phyloP scores from a whole-genome alignment of 2,113 vertebrate species.

The Callospermophilus lateralis region DNA sequence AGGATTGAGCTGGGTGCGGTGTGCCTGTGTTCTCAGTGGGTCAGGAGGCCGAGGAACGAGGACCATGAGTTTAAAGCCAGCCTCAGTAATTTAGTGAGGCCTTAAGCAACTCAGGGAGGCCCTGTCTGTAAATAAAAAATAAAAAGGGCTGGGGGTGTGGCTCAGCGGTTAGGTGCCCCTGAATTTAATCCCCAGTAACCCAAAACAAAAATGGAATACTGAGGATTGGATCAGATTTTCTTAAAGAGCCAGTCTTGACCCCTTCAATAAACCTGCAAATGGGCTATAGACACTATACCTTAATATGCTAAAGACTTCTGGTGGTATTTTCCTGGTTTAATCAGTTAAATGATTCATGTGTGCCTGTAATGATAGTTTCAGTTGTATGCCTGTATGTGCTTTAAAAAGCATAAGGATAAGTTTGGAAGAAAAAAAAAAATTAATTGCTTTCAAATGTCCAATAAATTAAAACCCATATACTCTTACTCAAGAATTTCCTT shows the following conservation, averaged over 20 bases:
- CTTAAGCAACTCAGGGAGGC: too few species aligned
- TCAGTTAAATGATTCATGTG: conserved; percentile 30
- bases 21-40: too few species aligned
- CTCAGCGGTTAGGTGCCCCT: too few species aligned
- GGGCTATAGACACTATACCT: background rate
- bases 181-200: too few species aligned
- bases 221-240: background rate
- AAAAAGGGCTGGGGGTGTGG: too few species aligned
- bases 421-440: background rate
- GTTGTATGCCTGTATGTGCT: conserved; percentile 26
- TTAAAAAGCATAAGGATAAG: conserved; percentile 65
- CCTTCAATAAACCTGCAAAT: background rate
- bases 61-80: too few species aligned
- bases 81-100: too few species aligned
- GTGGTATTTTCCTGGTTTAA: background rate
- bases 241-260: background rate
- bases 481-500: conserved; percentile 49
- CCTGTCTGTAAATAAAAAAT: too few species aligned
- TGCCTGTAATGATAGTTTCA: conserved; percentile 34
- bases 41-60: too few species aligned
- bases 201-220: background rate
- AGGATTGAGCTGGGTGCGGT: background rate
- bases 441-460: conserved; percentile 78
- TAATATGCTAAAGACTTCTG: background rate
- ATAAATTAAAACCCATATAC: conserved; percentile 54